Evolutionary conservation across 2,113 vertebrate genomes (phyloP).

Genomic region (Brienomyrus longianalis): DNA sequence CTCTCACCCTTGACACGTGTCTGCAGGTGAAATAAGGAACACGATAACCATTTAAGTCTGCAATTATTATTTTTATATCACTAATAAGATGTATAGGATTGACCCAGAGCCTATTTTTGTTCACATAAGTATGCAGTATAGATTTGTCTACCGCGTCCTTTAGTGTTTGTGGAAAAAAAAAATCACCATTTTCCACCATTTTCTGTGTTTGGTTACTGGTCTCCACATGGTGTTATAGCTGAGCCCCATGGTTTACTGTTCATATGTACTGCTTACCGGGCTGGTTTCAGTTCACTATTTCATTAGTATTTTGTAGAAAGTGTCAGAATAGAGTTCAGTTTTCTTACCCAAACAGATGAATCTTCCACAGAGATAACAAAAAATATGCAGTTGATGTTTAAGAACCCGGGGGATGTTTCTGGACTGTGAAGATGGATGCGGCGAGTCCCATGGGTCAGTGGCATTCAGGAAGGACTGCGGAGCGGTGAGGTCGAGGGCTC

Average conservation of each 20-base stretch:
- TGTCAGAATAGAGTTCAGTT: neutral
- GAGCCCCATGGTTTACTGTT: neutral
- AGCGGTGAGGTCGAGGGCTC: neutral
- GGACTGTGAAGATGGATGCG: neutral
- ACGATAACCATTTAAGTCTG: neutral
- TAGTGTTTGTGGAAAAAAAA: neutral
- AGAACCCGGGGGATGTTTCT: neutral
- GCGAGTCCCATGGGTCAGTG: neutral
- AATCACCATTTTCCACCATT: neutral
- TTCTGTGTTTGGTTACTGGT: constrained; percentile 32
- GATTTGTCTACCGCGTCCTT: neutral
- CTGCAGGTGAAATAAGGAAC: neutral
- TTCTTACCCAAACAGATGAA: neutral
- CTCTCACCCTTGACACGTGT: neutral
- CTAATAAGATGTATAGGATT: neutral
- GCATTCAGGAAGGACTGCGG: neutral
- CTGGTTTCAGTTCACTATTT: constrained; percentile 13
- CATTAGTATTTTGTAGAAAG: neutral
- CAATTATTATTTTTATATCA: neutral
- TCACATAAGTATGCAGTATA: neutral
- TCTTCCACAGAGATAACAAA: neutral
- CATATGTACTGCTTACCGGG: constrained; percentile 22
- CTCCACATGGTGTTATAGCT: neutral
- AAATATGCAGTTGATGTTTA: neutral
- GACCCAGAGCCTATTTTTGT: neutral